Conservation (phyloP, 35 echinoderm and acorn worm genomes). For the Stichopus chloronotus region DNA sequence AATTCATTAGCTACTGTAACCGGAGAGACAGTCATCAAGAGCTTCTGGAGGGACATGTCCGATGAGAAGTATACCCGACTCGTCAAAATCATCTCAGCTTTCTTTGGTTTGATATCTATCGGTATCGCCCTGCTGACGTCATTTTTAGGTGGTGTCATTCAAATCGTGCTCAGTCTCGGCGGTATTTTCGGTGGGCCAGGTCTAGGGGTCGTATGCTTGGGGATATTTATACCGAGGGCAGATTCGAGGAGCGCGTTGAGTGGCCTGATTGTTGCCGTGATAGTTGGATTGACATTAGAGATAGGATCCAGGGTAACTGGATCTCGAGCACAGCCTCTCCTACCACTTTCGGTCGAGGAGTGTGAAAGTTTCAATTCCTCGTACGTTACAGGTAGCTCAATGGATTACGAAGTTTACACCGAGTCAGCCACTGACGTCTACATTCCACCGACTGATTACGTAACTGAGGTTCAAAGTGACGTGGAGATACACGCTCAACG, state of each 20-base stretch:
- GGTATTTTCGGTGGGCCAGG: slow-evolving; percentile 47
- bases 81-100: slow-evolving; percentile 43
- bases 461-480: not conserved
- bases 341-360: slow-evolving; percentile 23
- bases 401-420: not conserved
- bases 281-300: slow-evolving; percentile 8
- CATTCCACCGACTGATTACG: not conserved
- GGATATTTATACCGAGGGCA: slow-evolving; percentile 43
- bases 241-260: slow-evolving; percentile 17
- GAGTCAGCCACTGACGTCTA: not conserved
- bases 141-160: slow-evolving; percentile 20
- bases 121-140: slow-evolving; percentile 1
- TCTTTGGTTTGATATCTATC: slow-evolving; percentile 10
- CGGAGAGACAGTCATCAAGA: slow-evolving; percentile 32
- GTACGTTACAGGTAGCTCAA: not conserved
- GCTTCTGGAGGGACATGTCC: slow-evolving; percentile 2
- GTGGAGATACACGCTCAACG: not conserved
- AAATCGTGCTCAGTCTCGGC: slow-evolving; percentile 41
- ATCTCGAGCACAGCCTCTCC: not conserved
- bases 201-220: slow-evolving; percentile 31
- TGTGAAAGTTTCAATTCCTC: slow-evolving; percentile 9
- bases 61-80: slow-evolving; percentile 9
- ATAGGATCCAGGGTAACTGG: slow-evolving; percentile 35
- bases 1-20: slow-evolving; percentile 42
- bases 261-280: slow-evolving; percentile 14